A percentile compares a stretch with the other conserved stretches of the same genome.
These are phyloP conservation scores for Hesperia comma DNA, from an alignment of 2,888 invertebrate genomes.

Conservation along the genomic window DNA sequence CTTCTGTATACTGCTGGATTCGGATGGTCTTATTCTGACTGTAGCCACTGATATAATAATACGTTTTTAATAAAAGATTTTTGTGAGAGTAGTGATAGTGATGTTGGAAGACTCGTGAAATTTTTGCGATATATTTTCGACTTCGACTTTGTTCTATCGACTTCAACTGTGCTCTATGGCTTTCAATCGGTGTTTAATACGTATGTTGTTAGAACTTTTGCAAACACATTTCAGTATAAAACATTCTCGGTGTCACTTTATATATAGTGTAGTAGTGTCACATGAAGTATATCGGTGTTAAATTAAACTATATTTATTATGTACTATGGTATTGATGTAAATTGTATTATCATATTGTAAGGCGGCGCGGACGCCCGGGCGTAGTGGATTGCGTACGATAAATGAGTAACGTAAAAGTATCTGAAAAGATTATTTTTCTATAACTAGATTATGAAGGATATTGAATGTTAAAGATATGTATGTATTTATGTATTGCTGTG, in stretches of 20 bases:
- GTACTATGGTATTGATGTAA: not conserved
- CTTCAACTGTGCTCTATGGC: not conserved
- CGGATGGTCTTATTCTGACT: not conserved
- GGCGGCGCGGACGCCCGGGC: not conserved
- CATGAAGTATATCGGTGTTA: not conserved
- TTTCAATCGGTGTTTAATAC: not conserved
- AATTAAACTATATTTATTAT: not conserved
- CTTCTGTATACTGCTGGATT: no score
- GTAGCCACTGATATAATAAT: not conserved
- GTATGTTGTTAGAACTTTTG: not conserved
- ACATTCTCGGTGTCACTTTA: not conserved
- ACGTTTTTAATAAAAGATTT: no score
- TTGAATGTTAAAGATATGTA: constrained; percentile 10
- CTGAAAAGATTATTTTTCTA: constrained; percentile 26
- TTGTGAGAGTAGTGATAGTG: no score
- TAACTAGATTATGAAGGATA: constrained; percentile 16
- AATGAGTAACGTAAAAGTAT: constrained; percentile 20
- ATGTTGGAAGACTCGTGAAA: no score
- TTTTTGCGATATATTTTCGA: no score
- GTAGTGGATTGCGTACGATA: not conserved
- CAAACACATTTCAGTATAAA: not conserved
- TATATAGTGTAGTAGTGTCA: not conserved
- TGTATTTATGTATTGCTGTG: constrained; percentile 13
- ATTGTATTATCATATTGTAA: not conserved
- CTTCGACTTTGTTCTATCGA: no score